These are phyloP conservation scores for Brachionus koreanus DNA, from an alignment of 1,140 invertebrate genomes.

Conservation along the genomic window DNA sequence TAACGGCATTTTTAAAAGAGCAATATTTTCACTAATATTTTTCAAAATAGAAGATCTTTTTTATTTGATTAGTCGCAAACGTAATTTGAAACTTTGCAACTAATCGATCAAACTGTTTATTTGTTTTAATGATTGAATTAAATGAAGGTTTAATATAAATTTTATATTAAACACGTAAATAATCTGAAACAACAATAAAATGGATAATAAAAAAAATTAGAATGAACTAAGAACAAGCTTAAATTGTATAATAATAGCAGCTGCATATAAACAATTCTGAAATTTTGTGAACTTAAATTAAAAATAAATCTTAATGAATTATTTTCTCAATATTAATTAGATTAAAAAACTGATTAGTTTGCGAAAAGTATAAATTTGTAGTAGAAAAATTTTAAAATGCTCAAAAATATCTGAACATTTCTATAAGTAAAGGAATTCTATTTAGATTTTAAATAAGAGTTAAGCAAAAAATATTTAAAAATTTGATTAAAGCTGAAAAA, in stretches of 20 bases:
- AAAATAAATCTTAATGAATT: background rate
- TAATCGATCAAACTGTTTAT: background rate
- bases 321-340: background rate
- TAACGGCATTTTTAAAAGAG: too few relatives aligned
- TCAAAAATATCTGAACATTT: too few relatives aligned
- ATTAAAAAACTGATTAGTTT: background rate
- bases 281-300: background rate
- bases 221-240: background rate
- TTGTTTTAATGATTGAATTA: background rate
- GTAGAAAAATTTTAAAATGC: too few relatives aligned
- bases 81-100: background rate
- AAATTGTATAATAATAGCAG: background rate
- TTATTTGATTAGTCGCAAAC: background rate
- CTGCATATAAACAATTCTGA: background rate
- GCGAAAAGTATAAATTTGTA: background rate
- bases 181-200: background rate
- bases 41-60: too few relatives aligned
- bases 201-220: too few relatives aligned
- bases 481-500: too few relatives aligned
- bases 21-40: too few relatives aligned
- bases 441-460: too few relatives aligned
- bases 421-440: too few relatives aligned
- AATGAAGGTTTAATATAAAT: background rate
- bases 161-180: background rate
- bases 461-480: too few relatives aligned